Evolutionary conservation across 2,113 vertebrate genomes (phyloP).

Genomic region (Daboia siamensis): DNA sequence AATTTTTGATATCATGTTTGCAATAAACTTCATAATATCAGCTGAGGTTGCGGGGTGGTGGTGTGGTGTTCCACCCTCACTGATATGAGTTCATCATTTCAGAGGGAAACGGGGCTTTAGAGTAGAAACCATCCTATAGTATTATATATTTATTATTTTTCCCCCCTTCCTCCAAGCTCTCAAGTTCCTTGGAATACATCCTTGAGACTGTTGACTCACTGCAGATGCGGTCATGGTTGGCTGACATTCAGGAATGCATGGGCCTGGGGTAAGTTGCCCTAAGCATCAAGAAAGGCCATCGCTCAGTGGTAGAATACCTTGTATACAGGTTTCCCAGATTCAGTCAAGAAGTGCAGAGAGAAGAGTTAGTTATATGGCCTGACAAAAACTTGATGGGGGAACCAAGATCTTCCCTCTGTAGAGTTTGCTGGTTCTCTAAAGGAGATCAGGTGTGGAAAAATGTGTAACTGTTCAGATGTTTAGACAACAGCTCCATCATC

Average conservation of each 20-base stretch:
- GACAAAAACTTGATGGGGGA: not conserved
- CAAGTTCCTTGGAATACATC: slow-evolving; percentile 81
- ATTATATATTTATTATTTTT: not conserved
- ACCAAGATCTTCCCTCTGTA: not conserved
- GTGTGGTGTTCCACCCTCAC: not conserved
- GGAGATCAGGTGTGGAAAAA: not conserved
- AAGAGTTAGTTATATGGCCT: not conserved
- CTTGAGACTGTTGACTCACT: slow-evolving; percentile 84
- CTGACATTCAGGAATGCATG: slow-evolving; percentile 86
- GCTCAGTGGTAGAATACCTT: not conserved
- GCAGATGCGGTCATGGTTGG: slow-evolving; percentile 89
- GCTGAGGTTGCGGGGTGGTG: not conserved
- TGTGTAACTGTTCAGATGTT: not conserved
- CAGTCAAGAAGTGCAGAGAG: not conserved
- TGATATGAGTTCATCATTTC: not conserved
- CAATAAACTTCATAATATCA: not conserved
- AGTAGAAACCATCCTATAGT: not conserved
- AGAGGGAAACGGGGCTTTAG: not conserved
- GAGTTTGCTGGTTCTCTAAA: not conserved
- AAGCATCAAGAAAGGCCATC: not conserved
- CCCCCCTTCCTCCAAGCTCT: slow-evolving; percentile 65
- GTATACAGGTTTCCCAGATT: not conserved
- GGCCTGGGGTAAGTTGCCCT: slow-evolving; percentile 75
- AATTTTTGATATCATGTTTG: not conserved
- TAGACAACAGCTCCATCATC: not conserved